These are phyloP conservation scores for Thaumetopoea pityocampa DNA, from an alignment of 1,140 invertebrate genomes.

Conservation along the genomic window DNA sequence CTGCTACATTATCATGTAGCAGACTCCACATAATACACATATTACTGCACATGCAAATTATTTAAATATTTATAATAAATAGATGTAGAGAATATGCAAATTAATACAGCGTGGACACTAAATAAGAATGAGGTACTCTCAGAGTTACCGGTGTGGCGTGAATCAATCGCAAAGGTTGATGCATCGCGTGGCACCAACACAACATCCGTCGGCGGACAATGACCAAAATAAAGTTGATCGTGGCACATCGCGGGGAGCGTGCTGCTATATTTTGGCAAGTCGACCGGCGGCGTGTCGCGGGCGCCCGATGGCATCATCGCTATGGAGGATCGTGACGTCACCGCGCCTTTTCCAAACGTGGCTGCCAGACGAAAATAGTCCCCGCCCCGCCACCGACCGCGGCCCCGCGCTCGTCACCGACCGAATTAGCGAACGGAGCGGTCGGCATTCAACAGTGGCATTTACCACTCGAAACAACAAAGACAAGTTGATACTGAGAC, in stretches of 20 bases:
- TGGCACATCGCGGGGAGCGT: conserved; percentile 36
- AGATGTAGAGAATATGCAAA: no score
- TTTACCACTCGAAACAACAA: conserved; percentile 6
- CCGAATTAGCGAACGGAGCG: conserved; percentile 54
- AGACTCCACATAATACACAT: no score
- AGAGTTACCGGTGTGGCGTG: no score
- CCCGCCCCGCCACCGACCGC: conserved; percentile 53
- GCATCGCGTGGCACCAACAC: conserved; percentile 20
- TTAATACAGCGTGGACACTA: no score
- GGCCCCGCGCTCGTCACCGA: conserved; percentile 66
- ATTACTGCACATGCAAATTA: no score
- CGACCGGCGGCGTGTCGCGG: conserved; percentile 62
- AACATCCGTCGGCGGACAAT: conserved; percentile 41
- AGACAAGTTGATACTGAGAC: conserved; percentile 3
- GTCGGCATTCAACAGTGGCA: conserved; percentile 12
- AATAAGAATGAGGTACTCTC: no score
- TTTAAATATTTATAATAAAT: no score
- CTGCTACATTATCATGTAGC: no score
- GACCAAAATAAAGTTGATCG: conserved; percentile 69
- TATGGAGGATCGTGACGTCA: conserved; percentile 70
- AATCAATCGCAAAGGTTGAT: conserved; percentile 10
- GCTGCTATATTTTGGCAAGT: conserved; percentile 70
- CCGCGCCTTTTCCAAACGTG: conserved; percentile 73
- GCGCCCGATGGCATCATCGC: conserved; percentile 69
- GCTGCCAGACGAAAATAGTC: conserved; percentile 74